Base-by-base conservation (phyloP, 2,797 vertebrate species). In the Discoglossus pictus region DNA sequence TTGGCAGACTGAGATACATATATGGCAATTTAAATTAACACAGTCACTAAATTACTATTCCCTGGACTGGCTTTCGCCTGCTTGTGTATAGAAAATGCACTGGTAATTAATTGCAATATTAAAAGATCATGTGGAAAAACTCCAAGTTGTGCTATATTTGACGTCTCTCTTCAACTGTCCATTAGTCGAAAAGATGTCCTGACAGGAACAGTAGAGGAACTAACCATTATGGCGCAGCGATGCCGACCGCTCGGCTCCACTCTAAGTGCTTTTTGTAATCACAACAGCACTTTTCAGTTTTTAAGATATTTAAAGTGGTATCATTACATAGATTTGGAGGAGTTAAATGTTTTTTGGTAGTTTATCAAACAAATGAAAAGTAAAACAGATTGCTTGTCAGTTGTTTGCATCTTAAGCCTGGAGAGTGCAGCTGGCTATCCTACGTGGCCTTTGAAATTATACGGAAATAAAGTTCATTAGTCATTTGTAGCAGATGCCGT, bases 381-480 rank as follows among this genome's bases (percentile, higher is more conserved):
- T 18, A 48, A 71, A 71, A 62, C 68, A 71, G 68, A 64, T 71
- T 64, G 68, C 53, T 24, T 64, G 61, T 25, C 61, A 55, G 61
- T 64, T 71, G 68, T 47, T 35, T 43, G 61, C 53, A 25, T 71
- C 44, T 51, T 64, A 58, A 44, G 61, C 61, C 61, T 59, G 68
- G 42, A 40, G 61, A 36, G 60, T 56, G 43, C 68, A 70, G 60
- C 52, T 70, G 67, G 43, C 67, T 23, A 51, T 62, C 50, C 67
- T 69, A 55, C 51, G 21, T 36, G 53, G 61, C 52, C 68, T 64
- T 59, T 64, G 36, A 51, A 64, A 59, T 71, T 40, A 59, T 64
- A 71, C 16, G 61, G 53, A 64, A 71, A 56, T 51, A 71, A 63
- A 58, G 68, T 64, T 63, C 68, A 71, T 71, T 71, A 63, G 36